phyloP scores from a whole-genome alignment of 2,888 invertebrate species.

The Megamerina dolium region DNA sequence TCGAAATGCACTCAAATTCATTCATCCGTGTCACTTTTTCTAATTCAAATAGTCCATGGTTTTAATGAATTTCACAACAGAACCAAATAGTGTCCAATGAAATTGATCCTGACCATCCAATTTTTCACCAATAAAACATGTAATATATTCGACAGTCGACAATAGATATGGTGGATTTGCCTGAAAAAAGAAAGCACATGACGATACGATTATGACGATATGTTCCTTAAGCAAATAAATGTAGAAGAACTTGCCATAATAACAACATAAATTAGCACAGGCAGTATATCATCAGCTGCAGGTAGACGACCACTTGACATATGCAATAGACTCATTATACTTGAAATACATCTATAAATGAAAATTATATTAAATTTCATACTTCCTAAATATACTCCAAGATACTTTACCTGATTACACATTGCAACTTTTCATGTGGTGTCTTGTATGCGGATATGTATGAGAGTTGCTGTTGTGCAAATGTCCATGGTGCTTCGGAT shows the following conservation, averaged over 20 bases:
- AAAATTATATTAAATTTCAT: background rate
- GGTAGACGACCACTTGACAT: slow-evolving; percentile 75
- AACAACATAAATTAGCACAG: slow-evolving; percentile 92
- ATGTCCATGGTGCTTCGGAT: slow-evolving; percentile 92
- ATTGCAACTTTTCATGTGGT: slow-evolving; percentile 71
- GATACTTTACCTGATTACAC: slow-evolving; percentile 43
- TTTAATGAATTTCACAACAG: slow-evolving; percentile 96
- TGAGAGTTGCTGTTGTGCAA: slow-evolving; percentile 84
- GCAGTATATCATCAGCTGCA: slow-evolving; percentile 93
- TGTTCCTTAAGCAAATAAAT: no score
- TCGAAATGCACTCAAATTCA: slow-evolving; percentile 4
- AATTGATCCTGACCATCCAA: slow-evolving; percentile 88
- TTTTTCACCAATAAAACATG: slow-evolving; percentile 79
- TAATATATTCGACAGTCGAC: slow-evolving; percentile 93
- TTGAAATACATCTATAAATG: slow-evolving; percentile 68
- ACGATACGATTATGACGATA: background rate
- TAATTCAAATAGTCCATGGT: slow-evolving; percentile 63
- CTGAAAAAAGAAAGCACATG: slow-evolving; percentile 49
- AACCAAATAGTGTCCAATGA: slow-evolving; percentile 98
- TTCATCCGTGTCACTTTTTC: slow-evolving; percentile 17
- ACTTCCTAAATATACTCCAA: background rate
- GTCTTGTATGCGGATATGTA: slow-evolving; percentile 88
- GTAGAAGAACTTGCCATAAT: slow-evolving; percentile 64
- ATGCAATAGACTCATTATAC: slow-evolving; percentile 88
- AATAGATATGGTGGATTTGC: slow-evolving; percentile 91